Evolutionary conservation across 1,140 invertebrate species (phyloP), one percentile per base, ranked within the genome.

Genomic region (Riptortus pedestris): DNA sequence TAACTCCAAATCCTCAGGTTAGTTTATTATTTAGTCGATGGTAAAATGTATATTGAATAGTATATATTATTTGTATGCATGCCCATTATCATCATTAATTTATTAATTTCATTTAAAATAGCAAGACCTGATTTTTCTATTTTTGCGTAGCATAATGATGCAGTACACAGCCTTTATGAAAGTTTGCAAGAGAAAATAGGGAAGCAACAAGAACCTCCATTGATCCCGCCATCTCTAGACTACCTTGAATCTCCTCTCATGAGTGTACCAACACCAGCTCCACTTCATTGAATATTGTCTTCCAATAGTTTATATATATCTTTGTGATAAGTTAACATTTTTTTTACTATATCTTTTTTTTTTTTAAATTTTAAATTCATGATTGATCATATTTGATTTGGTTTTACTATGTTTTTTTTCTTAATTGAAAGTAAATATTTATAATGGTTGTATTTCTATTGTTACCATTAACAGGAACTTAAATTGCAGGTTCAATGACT

Each of bases 231-330:
- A 57, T 76, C 75, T 55, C 80, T 87, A 67, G 88, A 91, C 74
- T 82, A 84, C 71, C 78, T 90, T 28, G 84, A 92, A 73, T 91
- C 91, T 0, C 89, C 90, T 0, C 75, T 92, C 1, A 87, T 90
- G 80, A 88, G 85, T 80, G 88, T 91, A 14, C 88, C 88, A 9
- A 90, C 86, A 4, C 87, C 88, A 22, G 86, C 87, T 28, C 87
- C 88, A 55, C 58, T 71, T 27, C 68, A 65, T 12, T 55, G 26
- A 62, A 7, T 16, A 60, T 60, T 12, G 2, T 12, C 58, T 26
- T 18, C 24, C n/a, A n/a, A n/a, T n/a, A n/a, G n/a, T n/a, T n/a
- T n/a, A n/a, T n/a, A n/a, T n/a, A n/a, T n/a, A n/a, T n/a, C n/a
- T n/a, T n/a, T n/a, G n/a, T n/a, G n/a, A n/a, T n/a, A n/a, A n/a